phyloP scores from a whole-genome alignment of 2,888 invertebrate genomes.

The Leucozona laternaria region DNA sequence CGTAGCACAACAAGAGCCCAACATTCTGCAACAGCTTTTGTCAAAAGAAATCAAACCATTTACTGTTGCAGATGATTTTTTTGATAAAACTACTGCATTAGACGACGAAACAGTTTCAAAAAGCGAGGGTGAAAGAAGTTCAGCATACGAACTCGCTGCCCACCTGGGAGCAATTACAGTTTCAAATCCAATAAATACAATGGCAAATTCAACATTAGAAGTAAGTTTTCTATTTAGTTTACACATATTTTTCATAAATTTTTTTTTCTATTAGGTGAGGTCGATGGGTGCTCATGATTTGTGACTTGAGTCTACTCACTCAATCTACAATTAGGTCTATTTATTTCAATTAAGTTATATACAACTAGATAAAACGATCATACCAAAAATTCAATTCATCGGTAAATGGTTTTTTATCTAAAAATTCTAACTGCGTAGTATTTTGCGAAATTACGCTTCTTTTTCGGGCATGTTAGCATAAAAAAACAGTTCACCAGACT shows the following conservation, averaged over 20 bases:
- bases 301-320: constrained; percentile 19
- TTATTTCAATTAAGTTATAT: background rate
- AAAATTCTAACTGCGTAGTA: background rate
- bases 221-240: constrained; percentile 6
- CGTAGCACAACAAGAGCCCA: constrained; percentile 5
- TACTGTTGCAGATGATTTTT: background rate
- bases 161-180: background rate
- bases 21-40: constrained; percentile 16
- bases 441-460: background rate
- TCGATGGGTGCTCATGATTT: constrained; percentile 31
- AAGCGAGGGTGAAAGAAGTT: background rate
- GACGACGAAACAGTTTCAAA: background rate
- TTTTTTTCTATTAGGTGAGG: constrained; percentile 33
- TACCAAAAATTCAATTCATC: background rate
- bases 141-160: background rate
- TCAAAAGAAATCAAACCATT: constrained; percentile 12
- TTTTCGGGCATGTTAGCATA: background rate
- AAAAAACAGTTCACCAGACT: background rate
- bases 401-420: background rate
- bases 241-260: constrained; percentile 12
- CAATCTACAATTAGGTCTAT: constrained; percentile 9
- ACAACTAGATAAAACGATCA: background rate
- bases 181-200: background rate
- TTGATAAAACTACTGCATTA: background rate
- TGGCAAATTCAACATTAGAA: background rate